Evolutionary conservation across 2,888 invertebrate species (phyloP).

Genomic region (Panopea generosa): DNA sequence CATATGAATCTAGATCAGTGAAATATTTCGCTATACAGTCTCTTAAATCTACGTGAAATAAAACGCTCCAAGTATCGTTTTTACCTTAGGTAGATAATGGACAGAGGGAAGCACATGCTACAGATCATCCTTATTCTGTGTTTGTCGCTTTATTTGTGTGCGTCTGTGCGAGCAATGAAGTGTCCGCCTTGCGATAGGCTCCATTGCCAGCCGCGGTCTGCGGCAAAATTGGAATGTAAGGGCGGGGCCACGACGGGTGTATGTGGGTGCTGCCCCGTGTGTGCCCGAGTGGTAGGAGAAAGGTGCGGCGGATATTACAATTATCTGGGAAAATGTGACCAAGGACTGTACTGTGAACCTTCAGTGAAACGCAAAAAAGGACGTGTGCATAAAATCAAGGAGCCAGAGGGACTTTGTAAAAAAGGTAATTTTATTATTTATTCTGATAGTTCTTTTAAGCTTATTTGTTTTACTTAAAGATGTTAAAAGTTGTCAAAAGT

Average conservation of each 20-base stretch:
- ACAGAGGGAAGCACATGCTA: no score
- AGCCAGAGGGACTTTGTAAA: conserved; percentile 70
- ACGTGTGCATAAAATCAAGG: conserved; percentile 33
- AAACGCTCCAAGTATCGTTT: no score
- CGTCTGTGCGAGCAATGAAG: conserved; percentile 64
- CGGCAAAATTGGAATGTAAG: conserved; percentile 76
- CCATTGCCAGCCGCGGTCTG: conserved; percentile 79
- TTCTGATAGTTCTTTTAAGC: not conserved
- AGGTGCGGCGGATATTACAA: conserved; percentile 82
- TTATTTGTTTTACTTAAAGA: no score
- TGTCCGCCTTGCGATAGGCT: conserved; percentile 84
- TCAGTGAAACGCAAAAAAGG: conserved; percentile 29
- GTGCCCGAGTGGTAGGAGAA: conserved; percentile 82
- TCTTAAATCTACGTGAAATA: no score
- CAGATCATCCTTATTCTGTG: not conserved
- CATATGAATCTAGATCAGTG: no score
- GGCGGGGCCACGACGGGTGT: conserved; percentile 83
- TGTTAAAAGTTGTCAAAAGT: no score
- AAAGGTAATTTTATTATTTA: conserved; percentile 63
- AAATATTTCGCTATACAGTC: no score
- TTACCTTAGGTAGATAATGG: no score
- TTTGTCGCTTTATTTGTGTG: conserved; percentile 19
- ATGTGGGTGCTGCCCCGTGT: conserved; percentile 84
- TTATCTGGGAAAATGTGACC: conserved; percentile 84
- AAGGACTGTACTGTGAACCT: conserved; percentile 75